A percentile compares a stretch with the other conserved stretches of the same genome.
phyloP scores from a whole-genome alignment of 2,888 invertebrate species.

The Cybosia mesomella region DNA sequence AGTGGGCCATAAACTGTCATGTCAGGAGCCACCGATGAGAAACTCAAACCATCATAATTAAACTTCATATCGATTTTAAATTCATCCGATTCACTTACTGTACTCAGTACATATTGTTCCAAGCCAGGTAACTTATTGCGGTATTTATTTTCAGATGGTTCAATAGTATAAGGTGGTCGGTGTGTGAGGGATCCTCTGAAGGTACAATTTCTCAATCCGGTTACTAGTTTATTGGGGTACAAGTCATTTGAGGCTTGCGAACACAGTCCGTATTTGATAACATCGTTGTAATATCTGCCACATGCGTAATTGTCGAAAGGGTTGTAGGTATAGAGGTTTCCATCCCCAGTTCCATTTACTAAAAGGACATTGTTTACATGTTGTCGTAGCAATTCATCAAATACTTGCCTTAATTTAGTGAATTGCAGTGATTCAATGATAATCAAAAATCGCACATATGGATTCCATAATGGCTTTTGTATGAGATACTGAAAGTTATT shows the following conservation, averaged over 20 bases:
- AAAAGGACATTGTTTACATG: constrained; percentile 60
- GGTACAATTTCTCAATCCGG: constrained; percentile 64
- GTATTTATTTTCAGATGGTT: constrained; percentile 12
- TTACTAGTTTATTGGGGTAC: constrained; percentile 58
- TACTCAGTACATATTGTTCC: constrained; percentile 21
- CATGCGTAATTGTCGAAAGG: constrained; percentile 70
- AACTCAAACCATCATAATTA: background rate
- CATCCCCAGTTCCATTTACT: constrained; percentile 53
- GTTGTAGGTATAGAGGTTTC: constrained; percentile 66
- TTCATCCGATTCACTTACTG: constrained; percentile 16
- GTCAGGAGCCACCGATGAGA: constrained; percentile 16
- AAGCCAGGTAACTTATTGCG: constrained; percentile 17
- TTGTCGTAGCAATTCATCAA: constrained; percentile 56
- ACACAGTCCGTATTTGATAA: constrained; percentile 65
- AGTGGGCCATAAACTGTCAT: constrained; percentile 45
- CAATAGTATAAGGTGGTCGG: constrained; percentile 62
- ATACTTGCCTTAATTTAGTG: constrained; percentile 51
- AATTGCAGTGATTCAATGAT: constrained; percentile 47
- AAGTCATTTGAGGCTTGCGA: constrained; percentile 40
- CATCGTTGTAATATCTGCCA: constrained; percentile 62
- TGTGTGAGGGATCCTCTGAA: constrained; percentile 53
- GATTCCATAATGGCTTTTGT: constrained; percentile 61
- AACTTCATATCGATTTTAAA: constrained; percentile 17
- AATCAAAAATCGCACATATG: constrained; percentile 59
- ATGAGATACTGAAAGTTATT: constrained; percentile 34